Base-by-base conservation (phyloP, 2,888 invertebrate genomes). In the Trissoscelio sp. region DNA sequence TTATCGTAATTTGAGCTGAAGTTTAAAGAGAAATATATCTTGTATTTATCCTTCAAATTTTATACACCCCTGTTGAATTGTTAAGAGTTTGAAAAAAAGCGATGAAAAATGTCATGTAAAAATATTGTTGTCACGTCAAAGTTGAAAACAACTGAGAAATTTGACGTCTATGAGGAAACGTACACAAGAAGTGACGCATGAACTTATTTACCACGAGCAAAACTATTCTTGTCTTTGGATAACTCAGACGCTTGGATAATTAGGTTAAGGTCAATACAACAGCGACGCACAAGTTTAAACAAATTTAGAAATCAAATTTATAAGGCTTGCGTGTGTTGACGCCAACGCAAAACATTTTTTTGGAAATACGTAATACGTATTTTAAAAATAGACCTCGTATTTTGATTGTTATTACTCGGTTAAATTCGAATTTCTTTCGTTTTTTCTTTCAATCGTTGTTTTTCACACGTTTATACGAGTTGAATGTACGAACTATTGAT, bases 211-310 rank as follows among this genome's bases (percentile, higher is more conserved):
- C 60, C 69, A 16, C 80, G 75, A 70, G 75, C 80, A n/a, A 24
- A 24, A 75, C 80, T 80, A 80, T 80, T 80, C 80, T 80, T 70
- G 75, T 80, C 80, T 70, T 70, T 48, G 74, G 80, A 70, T 57
- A 74, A 70, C 69, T 60, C 62, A 55, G 69, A 64, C 70, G 80
- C 62, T 75, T 58, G 60, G 74, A 79, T 79, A 79, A 79, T 79
- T 74, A 79, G 79, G 79, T 79, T 79, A 79, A 79, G 79, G 79
- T 79, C 74, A 57, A 74, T 69, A 72, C 55, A 66, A 73, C 72
- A 4, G 57, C 67, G 67, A 20, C 72, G 70, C 72, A 55, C 57
- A 55, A 79, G 79, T 79, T 79, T 79, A 64, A 79, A 73, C 73
- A 55, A 79, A 79, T 73, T 79, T 79, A 79, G 79, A 79, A 79